Evolutionary conservation across 2,113 vertebrate genomes (phyloP).

Genomic region (Rhinopomastus cyanomelas): DNA sequence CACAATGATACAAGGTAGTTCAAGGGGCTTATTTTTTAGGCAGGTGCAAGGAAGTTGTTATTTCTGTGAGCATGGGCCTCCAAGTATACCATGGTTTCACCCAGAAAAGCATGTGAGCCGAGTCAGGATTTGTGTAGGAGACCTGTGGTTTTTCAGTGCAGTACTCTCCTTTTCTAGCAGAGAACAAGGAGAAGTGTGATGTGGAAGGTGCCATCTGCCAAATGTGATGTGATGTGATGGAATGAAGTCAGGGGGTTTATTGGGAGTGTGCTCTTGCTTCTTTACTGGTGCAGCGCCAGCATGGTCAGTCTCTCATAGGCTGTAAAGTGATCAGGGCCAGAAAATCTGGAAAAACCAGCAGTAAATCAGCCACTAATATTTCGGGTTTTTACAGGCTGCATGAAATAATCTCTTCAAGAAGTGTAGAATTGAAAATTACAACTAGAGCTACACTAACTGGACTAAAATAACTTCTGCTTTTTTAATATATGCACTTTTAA

Average conservation of each 20-base stretch:
- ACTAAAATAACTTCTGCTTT: background rate
- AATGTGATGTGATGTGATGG: background rate
- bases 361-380: background rate
- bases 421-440: background rate
- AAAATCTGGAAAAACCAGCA: background rate
- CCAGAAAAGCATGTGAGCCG: background rate
- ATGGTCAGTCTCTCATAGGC: background rate
- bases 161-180: slow-evolving; percentile 33
- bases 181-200: slow-evolving; percentile 38
- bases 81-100: background rate
- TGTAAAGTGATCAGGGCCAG: background rate
- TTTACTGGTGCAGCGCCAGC: background rate
- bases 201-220: slow-evolving; percentile 51
- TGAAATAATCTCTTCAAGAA: background rate
- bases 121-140: slow-evolving; percentile 39
- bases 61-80: background rate
- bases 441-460: background rate
- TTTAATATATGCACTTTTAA: background rate
- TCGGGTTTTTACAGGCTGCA: background rate
- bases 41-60: background rate
- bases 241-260: background rate
- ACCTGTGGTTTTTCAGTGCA: slow-evolving; percentile 52
- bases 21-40: background rate
- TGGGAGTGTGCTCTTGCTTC: background rate
- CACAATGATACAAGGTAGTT: background rate